Conservation (phyloP, 2,888 invertebrate species). For the Strigamia crassipes region DNA sequence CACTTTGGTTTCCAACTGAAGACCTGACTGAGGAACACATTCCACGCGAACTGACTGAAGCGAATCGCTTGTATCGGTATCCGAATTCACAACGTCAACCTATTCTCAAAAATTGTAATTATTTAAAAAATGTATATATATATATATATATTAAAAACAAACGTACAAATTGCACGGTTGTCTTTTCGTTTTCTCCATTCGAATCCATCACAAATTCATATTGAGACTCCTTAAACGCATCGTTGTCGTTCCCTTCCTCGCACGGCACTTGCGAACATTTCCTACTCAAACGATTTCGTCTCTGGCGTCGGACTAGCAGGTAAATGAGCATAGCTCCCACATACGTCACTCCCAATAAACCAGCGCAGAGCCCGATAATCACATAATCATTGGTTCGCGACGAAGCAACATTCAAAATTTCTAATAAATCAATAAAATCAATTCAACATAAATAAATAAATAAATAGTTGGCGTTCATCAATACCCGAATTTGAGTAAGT, state of each 20-base stretch:
- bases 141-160: background rate
- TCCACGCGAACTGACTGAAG: constrained; percentile 21
- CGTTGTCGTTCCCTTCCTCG: background rate
- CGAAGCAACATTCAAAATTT: background rate
- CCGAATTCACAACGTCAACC: background rate
- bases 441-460: background rate
- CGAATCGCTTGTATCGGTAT: background rate
- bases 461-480: background rate
- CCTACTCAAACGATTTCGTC: background rate
- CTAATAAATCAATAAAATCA: background rate
- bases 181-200: background rate
- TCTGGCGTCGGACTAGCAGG: constrained; percentile 72
- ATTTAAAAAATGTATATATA: background rate
- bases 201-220: constrained; percentile 12
- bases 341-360: constrained; percentile 83
- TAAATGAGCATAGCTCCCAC: constrained; percentile 83
- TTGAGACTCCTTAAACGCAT: background rate
- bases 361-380: constrained; percentile 79
- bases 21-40: constrained; percentile 12
- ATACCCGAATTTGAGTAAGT: constrained; percentile 2
- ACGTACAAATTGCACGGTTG: background rate
- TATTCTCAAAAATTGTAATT: background rate
- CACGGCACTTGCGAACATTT: constrained; percentile 1
- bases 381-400: constrained; percentile 71
- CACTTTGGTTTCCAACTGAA: constrained; percentile 33